These are phyloP conservation scores for Hemitrygon akajei DNA, from an alignment of 2,797 vertebrate species.

Conservation along the genomic window DNA sequence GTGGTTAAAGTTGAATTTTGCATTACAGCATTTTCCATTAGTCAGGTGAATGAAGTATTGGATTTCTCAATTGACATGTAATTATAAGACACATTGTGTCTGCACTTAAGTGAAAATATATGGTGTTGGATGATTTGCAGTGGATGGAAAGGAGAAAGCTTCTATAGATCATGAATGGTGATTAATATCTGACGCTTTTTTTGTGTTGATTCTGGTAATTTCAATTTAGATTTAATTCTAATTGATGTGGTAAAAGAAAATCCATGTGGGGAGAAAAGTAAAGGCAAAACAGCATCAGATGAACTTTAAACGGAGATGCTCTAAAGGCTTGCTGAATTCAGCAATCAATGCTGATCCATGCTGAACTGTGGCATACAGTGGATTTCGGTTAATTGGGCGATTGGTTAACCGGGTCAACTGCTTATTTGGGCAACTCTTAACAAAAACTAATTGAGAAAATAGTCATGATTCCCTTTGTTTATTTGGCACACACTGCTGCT, in stretches of 20 bases:
- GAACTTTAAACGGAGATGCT: background rate
- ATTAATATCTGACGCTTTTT: background rate
- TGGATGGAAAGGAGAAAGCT: background rate
- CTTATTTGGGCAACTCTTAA: too few species aligned
- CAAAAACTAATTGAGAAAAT: too few species aligned
- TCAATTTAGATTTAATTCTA: background rate
- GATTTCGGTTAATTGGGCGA: too few species aligned
- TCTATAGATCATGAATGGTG: background rate
- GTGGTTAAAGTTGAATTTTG: background rate
- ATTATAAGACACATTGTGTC: background rate
- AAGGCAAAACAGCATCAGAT: background rate
- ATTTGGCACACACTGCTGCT: too few species aligned
- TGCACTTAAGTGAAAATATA: background rate
- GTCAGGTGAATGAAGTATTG: background rate
- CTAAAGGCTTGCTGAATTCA: background rate
- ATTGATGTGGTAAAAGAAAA: background rate
- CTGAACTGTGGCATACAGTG: background rate
- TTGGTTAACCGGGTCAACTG: too few species aligned
- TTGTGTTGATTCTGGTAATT: background rate
- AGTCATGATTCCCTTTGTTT: too few species aligned
- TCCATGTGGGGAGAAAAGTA: too few species aligned
- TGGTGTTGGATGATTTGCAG: background rate
- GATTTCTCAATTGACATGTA: background rate
- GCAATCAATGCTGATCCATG: background rate
- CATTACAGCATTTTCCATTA: background rate